Evolutionary conservation across 2,888 invertebrate genomes (phyloP).

Genomic region (Euzophera pinguis): DNA sequence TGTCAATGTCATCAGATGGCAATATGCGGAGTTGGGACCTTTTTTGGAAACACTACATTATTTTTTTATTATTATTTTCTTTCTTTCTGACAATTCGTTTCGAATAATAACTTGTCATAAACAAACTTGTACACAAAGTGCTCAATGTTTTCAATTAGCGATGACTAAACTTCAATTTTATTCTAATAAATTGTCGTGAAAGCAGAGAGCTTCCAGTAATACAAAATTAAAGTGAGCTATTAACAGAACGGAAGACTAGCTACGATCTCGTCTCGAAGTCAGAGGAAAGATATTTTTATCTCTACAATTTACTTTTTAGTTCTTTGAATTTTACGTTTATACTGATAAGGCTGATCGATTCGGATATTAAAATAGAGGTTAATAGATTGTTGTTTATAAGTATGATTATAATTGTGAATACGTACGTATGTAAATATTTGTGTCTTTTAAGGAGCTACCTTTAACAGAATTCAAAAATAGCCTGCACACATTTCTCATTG

Average conservation of each 20-base stretch:
- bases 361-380: too few relatives aligned
- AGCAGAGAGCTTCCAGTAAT: conserved; percentile 22
- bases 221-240: conserved; percentile 33
- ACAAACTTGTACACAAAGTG: conserved; percentile 20
- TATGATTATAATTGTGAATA: too few relatives aligned
- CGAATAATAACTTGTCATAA: conserved; percentile 22
- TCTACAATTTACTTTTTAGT: not conserved
- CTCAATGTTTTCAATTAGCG: conserved; percentile 21
- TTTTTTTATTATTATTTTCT: too few relatives aligned
- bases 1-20: too few relatives aligned
- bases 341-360: too few relatives aligned
- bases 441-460: too few relatives aligned
- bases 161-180: conserved; percentile 16
- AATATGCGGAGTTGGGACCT: too few relatives aligned
- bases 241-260: conserved; percentile 26
- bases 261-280: not conserved
- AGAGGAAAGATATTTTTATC: not conserved
- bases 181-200: conserved; percentile 19
- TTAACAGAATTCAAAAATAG: too few relatives aligned
- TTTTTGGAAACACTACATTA: too few relatives aligned
- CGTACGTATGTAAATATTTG: too few relatives aligned
- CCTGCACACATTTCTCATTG: too few relatives aligned
- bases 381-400: too few relatives aligned
- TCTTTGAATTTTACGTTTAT: not conserved
- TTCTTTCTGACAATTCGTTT: conserved; percentile 16